Evolutionary conservation across 2,888 invertebrate genomes (phyloP), one percentile per base, ranked within the genome.

Genomic region (Icerya purchasi): DNA sequence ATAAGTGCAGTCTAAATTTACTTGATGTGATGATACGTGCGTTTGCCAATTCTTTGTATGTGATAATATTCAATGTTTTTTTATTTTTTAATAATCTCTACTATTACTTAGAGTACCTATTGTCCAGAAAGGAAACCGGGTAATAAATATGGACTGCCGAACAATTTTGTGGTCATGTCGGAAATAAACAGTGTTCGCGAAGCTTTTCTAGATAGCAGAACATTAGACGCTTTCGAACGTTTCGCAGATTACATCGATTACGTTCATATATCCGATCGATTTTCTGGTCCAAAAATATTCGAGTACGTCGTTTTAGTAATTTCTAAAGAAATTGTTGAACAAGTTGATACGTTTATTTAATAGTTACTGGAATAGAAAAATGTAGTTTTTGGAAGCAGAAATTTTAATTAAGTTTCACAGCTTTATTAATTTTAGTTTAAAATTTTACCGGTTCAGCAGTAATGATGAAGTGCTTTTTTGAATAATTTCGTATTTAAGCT

Each of bases 211-310:
- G 96, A 96, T 75, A 77, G 84, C 61, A 81, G 86, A 69, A 78
- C 86, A 62, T 74, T 80, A 52, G 79, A 84, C 63, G 82, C 86
- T 61, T 77, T 91, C 61, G 76, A 78, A 65, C 91, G 86, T 74
- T 91, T 85, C 75, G 80, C 85, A 66, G 78, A 82, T 62, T 77
- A 82, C 70, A 80, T 98, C 68, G 96, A 98, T 72, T 97, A 86
- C 73, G 86, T 98, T 72, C 97, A 98, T 75, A 81, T 98, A 68
- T 94, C 96, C 59, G 98, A 98, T 75, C 88, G 94, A 70, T 98
- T 83, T 75, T 84, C 86, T 65, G 97, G 97, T 50, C 80, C 81
- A 24, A 89, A 92, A 72, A 84, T 84, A 70, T 82, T 84, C 69
- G 96, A 96, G 83, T 87, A 72, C 80, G 85, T 77, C 36, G 61